phyloP scores from a whole-genome alignment of 2,797 vertebrate species.

The Sebastes hubbsi region DNA sequence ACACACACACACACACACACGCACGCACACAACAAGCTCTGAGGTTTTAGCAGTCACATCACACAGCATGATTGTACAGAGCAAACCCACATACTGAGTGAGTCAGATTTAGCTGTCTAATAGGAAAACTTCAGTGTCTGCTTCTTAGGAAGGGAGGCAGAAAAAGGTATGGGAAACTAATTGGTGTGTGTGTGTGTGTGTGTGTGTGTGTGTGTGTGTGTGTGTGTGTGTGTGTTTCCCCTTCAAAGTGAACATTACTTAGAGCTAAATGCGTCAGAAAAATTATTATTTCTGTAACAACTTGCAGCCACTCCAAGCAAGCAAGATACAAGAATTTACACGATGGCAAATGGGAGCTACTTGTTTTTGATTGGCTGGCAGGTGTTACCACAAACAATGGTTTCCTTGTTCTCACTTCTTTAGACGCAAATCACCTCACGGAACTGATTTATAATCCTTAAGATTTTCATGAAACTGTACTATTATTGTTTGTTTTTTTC shows the following conservation, averaged over 20 bases:
- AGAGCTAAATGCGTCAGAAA: not conserved
- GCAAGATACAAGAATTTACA: not conserved
- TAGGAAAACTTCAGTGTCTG: slow-evolving; percentile 54
- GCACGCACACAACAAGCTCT: slow-evolving; percentile 14
- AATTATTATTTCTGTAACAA: slow-evolving; percentile 3
- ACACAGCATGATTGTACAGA: slow-evolving; percentile 42
- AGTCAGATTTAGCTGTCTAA: slow-evolving; percentile 63
- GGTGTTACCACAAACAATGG: not conserved
- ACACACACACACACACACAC: slow-evolving; percentile 9
- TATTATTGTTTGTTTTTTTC: not conserved
- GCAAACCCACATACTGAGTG: slow-evolving; percentile 49
- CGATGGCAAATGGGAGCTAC: not conserved
- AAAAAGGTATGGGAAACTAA: slow-evolving; percentile 56
- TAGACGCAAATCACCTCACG: not conserved
- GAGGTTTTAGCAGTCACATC: slow-evolving; percentile 60
- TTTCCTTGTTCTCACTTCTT: not conserved
- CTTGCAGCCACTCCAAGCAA: not conserved
- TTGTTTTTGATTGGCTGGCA: not conserved
- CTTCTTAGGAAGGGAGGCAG: slow-evolving; percentile 31
- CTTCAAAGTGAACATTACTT: slow-evolving; percentile 1
- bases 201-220: slow-evolving; percentile 18
- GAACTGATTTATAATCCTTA: not conserved
- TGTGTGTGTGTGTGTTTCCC: slow-evolving; percentile 1
- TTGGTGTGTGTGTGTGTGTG: slow-evolving; percentile 22
- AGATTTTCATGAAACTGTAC: not conserved